phyloP scores from a whole-genome alignment of 2,113 vertebrate genomes.

The Vireo altiloquus region DNA sequence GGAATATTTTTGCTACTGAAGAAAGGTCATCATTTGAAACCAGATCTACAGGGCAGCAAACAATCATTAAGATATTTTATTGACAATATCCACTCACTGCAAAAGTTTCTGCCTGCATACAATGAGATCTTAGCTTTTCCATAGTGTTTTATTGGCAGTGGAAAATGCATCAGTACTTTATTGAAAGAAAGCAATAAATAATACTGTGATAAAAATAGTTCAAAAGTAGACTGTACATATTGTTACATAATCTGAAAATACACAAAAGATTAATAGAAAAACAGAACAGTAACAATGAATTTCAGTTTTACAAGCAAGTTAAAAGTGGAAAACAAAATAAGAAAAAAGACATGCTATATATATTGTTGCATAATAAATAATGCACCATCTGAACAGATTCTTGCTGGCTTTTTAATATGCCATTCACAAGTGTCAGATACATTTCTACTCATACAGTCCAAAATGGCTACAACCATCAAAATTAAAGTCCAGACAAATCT shows the following conservation, averaged over 20 bases:
- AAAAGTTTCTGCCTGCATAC: constrained; percentile 6
- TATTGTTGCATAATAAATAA: constrained; percentile 74
- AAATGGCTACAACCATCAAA: constrained; percentile 65
- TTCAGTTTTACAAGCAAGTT: constrained; percentile 78
- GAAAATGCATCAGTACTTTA: constrained; percentile 97
- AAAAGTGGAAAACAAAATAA: constrained; percentile 62
- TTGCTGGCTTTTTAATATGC: constrained; percentile 58
- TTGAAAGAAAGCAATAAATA: constrained; percentile 99
- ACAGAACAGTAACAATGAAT: constrained; percentile 77
- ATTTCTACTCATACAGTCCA: constrained; percentile 56
- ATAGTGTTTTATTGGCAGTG: constrained; percentile 83
- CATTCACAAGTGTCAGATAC: constrained; percentile 50
- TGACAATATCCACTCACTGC: constrained; percentile 39
- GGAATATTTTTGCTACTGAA: not conserved
- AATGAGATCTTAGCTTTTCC: constrained; percentile 6
- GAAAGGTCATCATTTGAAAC: not conserved
- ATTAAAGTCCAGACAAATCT: constrained; percentile 23
- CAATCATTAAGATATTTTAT: constrained; percentile 52
- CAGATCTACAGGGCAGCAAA: constrained; percentile 43
- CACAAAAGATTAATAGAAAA: constrained; percentile 80
- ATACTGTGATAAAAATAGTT: constrained; percentile 99
- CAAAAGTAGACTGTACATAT: constrained; percentile 97
- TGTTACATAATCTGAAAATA: constrained; percentile 88
- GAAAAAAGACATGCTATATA: constrained; percentile 63
- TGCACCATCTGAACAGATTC: constrained; percentile 52